Base-by-base conservation (phyloP, 2,888 invertebrate genomes). In the Cistogaster globosa region DNA sequence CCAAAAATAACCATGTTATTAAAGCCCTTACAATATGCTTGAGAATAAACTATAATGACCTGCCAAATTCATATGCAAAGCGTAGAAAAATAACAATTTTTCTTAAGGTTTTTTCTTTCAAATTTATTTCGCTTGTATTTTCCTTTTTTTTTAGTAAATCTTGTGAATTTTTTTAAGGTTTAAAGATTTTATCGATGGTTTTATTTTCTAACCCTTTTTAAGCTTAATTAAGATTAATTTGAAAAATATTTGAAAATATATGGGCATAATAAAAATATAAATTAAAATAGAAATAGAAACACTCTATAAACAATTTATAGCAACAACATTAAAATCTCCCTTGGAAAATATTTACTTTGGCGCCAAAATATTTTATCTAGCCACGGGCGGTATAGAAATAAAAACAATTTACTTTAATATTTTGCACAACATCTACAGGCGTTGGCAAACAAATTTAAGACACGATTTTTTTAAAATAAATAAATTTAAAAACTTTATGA, bases 161-260 rank as follows among this genome's bases (percentile, higher is more conserved):
- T 42, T 72, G 71, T 68, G 60, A 55, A 76, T 69, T 77, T 72
- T 84, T 58, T 67, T 80, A 67, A 20, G 45, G 26, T 48, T 71
- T 71, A 42, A 72, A 82, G 81, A 84, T 84, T 68, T 63, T 84
- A 79, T 82, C 79, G 72, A 76, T 57, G 72, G 67, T 53, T 74
- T 80, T 60, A 32, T 55, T 53, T 14, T 63, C 36, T 81, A 80
- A 86, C 86, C 87, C 85, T 86, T 87, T 87, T 87, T 84, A 77
- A 84, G 86, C 87, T 83, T 87, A 87, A 87, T 87, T 87, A 87
- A 87, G 87, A 87, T 87, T 86, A 87, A 87, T 87, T 86, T 87
- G 75, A 81, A 85, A 80, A 84, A 86, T 83, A 86, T 86, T 82
- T 84, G 18, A 18, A 85, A 48, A 82, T 82, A 67, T 55, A 78